Evolutionary conservation across 2,797 vertebrate species (phyloP), one percentile per base, ranked within the genome.

Genomic region (Periparus ater): DNA sequence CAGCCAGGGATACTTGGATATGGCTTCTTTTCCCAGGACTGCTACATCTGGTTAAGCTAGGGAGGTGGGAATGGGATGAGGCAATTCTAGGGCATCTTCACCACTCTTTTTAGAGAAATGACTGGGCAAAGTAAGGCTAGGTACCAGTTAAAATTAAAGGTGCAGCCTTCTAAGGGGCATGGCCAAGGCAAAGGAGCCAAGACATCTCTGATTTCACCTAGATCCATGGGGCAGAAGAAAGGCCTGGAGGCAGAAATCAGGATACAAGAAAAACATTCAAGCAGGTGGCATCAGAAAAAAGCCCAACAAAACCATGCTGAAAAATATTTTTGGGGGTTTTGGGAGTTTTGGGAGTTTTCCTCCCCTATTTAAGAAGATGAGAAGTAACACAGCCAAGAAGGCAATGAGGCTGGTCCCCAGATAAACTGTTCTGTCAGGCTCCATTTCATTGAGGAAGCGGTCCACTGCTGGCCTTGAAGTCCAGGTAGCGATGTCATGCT

Each of bases 261-360:
- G 36, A 32, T n/a, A 26, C 14, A 67, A 54, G 18, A 66, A 17
- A 36, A 88, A 88, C 17, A 27, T 54, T 3, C 16, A 23, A 66
- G 22, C 7, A 71, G 13, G 3, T 47, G 13, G 9, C 2, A 53
- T 16, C 12, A 74, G 70, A 7, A 60, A 34, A 61, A 47, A 6
- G 4, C 3, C 2, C 6, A 23, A 54, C 3, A 57, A 44, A 79
- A 53, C 1, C 5, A 21, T 3, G 2, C 3, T 27, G 36, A 51
- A 85, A 68, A 86, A 32, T 1, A 19, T 19, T 53, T 42, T 42
- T 17, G 42, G 16, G 42, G 17, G 42, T 42, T 42, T 58, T 6
- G 23, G 30, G 23, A 38, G n/a, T 38, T 55, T 32, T 27, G 9
- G 14, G 22, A 36, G 5, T 60, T 77, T 88, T 83, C 10, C 12